These are phyloP conservation scores for Pseudeuparius sepicola DNA, from an alignment of 2,888 invertebrate genomes.

Conservation along the genomic window DNA sequence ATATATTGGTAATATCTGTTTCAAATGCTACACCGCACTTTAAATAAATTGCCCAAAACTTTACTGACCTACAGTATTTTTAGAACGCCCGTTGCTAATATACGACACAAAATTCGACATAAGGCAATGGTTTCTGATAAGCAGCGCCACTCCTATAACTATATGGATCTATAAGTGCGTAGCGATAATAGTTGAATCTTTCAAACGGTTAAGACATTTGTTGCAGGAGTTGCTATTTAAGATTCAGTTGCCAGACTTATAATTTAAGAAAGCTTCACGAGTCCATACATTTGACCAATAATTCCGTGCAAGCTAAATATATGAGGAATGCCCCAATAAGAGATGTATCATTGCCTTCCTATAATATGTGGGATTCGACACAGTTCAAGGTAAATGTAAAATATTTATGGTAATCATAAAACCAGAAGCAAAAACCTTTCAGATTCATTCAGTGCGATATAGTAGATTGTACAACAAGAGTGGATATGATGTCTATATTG, in stretches of 20 bases:
- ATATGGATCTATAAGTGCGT: slow-evolving; percentile 74
- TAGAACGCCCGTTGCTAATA: slow-evolving; percentile 62
- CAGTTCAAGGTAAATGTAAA: slow-evolving; percentile 46
- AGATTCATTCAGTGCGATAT: too few relatives aligned
- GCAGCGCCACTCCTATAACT: slow-evolving; percentile 63
- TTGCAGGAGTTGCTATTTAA: slow-evolving; percentile 62
- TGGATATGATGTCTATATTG: too few relatives aligned
- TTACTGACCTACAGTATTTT: slow-evolving; percentile 14
- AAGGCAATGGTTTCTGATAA: slow-evolving; percentile 80
- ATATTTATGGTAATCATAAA: too few relatives aligned
- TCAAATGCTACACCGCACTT: too few relatives aligned
- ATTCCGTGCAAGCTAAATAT: slow-evolving; percentile 76
- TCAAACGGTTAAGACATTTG: not conserved
- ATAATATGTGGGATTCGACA: slow-evolving; percentile 78
- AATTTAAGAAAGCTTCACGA: slow-evolving; percentile 69
- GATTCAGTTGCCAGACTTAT: slow-evolving; percentile 79
- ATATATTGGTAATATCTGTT: slow-evolving; percentile 62
- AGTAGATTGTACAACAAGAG: too few relatives aligned
- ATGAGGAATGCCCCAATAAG: slow-evolving; percentile 36
- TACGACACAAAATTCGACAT: slow-evolving; percentile 86
- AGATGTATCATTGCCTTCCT: slow-evolving; percentile 54
- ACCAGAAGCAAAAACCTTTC: too few relatives aligned
- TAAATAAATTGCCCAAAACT: slow-evolving; percentile 2
- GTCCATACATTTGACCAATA: slow-evolving; percentile 79
- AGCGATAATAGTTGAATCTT: not conserved